Evolutionary conservation across 2,113 vertebrate genomes (phyloP), one percentile per base, ranked within the genome.

Genomic region (Ranitomeya imitator): DNA sequence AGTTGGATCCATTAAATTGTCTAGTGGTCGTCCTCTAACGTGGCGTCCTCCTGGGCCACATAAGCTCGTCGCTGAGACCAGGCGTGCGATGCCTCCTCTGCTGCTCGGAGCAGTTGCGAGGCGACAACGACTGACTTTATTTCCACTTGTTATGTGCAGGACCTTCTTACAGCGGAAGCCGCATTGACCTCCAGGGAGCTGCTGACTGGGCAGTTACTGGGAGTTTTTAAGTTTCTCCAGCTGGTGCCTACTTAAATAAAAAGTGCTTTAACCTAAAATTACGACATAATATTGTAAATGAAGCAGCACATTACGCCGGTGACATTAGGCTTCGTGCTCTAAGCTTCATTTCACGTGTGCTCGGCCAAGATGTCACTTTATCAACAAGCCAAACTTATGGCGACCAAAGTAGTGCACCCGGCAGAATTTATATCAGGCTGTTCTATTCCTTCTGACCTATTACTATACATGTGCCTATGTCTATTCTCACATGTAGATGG

Each of bases 151-250:
- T 78, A 84, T 85, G 87, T 85, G 82, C 87, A 89, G 87, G 87
- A 89, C 87, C 59, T 84, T 52, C 87, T 85, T 84, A 88, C 52
- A 83, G 80, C 37, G 76, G 78, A 88, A 84, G 59, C 87, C 37
- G 69, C 81, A 69, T 52, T 89, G 87, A 89, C 87, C 87, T 89
- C 87, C 54, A 85, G 87, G 87, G 87, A 89, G 82, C 87, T 89
- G 87, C 87, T 89, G 87, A 89, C 81, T 89, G 87, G 82, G 87
- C 87, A 89, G 59, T 89, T 79, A 83, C 7, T 63, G 55, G 60
- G 2, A 45, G 7, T 55, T 76, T 86, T 79, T 55, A 77, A 85
- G 73, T 85, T 85, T 85, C 87, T 89, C 87, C 87, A 89, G 87
- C 87, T 89, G 87, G 59, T 71, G 84, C 71, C 81, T 79, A 79